Evolutionary conservation across 64 coral and sea anemone genomes (phyloP).

Genomic region (Porites lutea): DNA sequence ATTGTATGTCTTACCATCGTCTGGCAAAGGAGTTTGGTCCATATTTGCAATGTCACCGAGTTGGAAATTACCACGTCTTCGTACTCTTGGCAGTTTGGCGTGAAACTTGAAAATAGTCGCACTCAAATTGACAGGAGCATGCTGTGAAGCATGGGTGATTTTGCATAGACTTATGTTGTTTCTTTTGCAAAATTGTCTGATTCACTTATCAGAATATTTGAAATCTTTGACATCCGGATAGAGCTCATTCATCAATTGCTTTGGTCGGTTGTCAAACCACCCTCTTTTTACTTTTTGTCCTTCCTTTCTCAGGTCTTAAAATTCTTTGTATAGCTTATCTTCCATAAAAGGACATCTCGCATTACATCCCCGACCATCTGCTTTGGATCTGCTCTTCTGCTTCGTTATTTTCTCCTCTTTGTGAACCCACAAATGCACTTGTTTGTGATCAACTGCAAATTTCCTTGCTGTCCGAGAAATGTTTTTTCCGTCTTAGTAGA

Average conservation of each 20-base stretch:
- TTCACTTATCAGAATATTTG: neutral
- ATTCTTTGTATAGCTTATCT: neutral
- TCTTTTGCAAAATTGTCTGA: neutral
- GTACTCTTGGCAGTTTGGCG: neutral
- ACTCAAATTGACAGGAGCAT: neutral
- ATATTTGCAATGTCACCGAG: slow-evolving; percentile 1
- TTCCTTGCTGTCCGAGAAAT: too few species aligned
- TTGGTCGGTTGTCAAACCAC: neutral
- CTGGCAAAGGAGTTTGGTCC: neutral
- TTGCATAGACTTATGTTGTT: neutral
- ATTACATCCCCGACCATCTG: neutral
- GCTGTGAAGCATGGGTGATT: neutral
- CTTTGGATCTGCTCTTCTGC: neutral
- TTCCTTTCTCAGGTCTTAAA: neutral
- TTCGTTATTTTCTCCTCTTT: too few species aligned
- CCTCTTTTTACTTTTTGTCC: neutral
- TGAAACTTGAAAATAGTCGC: neutral
- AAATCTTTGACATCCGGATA: neutral
- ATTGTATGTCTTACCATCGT: neutral
- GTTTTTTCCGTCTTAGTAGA: too few species aligned
- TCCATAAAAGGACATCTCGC: neutral
- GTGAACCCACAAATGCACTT: too few species aligned
- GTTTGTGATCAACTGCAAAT: too few species aligned
- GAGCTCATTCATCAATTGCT: neutral
- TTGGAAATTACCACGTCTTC: neutral